A percentile compares a stretch with the other conserved stretches of the same genome.
phyloP scores from a whole-genome alignment of 2,797 vertebrate genomes.

The Acrocephalus scirpaceus region DNA sequence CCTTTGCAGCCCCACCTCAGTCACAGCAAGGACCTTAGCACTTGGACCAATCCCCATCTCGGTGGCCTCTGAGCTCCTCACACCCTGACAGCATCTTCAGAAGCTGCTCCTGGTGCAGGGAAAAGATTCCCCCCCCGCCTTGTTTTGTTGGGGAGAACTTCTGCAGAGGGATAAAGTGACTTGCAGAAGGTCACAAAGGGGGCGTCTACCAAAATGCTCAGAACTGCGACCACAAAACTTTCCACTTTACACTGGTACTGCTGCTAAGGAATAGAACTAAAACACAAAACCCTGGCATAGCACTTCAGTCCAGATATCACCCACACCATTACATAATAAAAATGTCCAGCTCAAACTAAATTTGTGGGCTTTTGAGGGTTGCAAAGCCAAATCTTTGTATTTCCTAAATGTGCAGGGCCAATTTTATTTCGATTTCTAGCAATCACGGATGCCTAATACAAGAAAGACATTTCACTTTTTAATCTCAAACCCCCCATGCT shows the following conservation, averaged over 20 bases:
- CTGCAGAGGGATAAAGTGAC: neutral
- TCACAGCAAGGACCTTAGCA: neutral
- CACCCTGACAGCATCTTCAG: neutral
- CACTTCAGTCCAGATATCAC: neutral
- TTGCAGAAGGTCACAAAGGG: neutral
- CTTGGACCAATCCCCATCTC: neutral
- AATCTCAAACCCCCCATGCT: neutral
- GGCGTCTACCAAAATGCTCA: neutral
- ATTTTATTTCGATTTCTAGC: neutral
- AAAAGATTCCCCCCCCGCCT: accelerated
- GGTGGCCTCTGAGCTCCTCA: neutral
- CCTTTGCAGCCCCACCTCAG: neutral
- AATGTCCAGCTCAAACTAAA: neutral
- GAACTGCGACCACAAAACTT: neutral
- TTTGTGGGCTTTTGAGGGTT: neutral
- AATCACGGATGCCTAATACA: neutral
- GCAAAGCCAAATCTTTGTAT: neutral
- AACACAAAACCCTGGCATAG: neutral
- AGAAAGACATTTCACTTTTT: neutral
- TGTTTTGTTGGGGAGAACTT: neutral
- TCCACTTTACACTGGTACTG: neutral
- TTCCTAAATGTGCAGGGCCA: neutral
- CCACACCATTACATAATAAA: neutral
- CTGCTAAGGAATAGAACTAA: neutral
- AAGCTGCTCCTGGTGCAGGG: neutral